Base-by-base conservation (phyloP, 2,888 invertebrate genomes). In the Rhingia rostrata region DNA sequence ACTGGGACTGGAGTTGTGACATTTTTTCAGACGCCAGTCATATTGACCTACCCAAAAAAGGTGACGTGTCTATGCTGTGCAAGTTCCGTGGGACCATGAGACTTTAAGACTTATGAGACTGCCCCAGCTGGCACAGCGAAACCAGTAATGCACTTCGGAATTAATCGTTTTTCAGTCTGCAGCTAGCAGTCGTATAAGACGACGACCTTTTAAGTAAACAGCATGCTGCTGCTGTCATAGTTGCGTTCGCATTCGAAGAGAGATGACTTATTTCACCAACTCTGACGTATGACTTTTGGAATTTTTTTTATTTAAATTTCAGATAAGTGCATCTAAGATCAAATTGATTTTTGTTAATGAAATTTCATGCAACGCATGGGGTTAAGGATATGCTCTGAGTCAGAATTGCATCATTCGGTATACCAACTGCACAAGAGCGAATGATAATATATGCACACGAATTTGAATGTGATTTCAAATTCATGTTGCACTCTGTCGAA, bases 41-140 rank as follows among this genome's bases (percentile, higher is more conserved):
- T 43, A 78, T 78, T 83, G 82, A 83, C 82, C 82, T 83, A 83
- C 78, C 82, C 82, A 72, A 78, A 82, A 82, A 60, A 82, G 70
- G 72, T 67, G 61, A 78, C 66, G 66, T 64, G 70, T 63, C 61
- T 67, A 22, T 22, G 61, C 41, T 60, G 41, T 41, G 43, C 60
- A 22, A 72, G 53, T 73, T 83, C 72, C 78, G 66, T 78, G 78
- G 37, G 72, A 72, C 66, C 58, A 49, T 64, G 56, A 33, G 41
- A 30, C 33, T 22, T 22, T 64, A 1, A 6, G 6, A 30, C 49
- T 49, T 49, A 12, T 6, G 53, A 4, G 53, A 14, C 47, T 56
- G 14, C 45, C 41, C n/a, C 51, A 64, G 51, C 77, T 64, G 58
- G 35, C 9, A 33, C 30, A 45, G 32, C 67, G 56, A 37, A 61